Percentiles rank a stretch among this genome's conserved stretches.
phyloP scores from a whole-genome alignment of 1,140 invertebrate genomes.

The Paraescarpia echinospica region DNA sequence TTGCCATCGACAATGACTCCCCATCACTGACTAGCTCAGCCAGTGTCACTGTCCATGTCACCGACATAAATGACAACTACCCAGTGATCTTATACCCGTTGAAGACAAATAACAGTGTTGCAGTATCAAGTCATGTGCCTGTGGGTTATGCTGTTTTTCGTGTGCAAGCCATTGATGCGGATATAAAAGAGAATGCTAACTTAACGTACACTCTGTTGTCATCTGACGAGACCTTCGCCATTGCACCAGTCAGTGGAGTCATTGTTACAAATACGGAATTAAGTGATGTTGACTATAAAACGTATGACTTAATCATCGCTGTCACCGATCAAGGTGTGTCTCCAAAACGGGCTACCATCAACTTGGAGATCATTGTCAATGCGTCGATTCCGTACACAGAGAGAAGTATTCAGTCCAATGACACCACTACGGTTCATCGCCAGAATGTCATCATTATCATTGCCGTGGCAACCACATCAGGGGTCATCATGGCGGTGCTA shows the following conservation, averaged over 20 bases:
- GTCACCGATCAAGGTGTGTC: background rate
- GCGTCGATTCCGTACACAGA: background rate
- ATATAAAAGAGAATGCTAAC: slow-evolving; percentile 28
- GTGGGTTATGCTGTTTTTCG: slow-evolving; percentile 15
- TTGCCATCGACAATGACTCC: slow-evolving; percentile 55
- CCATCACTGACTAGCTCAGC: slow-evolving; percentile 81
- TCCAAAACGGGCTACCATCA: background rate
- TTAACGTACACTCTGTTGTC: slow-evolving; percentile 12
- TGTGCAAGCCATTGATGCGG: slow-evolving; percentile 23
- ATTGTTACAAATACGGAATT: background rate
- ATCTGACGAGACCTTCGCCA: background rate
- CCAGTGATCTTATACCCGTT: slow-evolving; percentile 26
- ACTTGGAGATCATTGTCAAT: slow-evolving; percentile 4
- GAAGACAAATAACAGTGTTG: slow-evolving; percentile 19
- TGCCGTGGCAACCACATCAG: slow-evolving; percentile 17
- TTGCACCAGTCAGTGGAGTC: background rate
- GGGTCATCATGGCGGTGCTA: slow-evolving; percentile 13
- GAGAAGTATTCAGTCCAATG: background rate
- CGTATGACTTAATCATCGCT: background rate
- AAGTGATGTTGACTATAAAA: background rate
- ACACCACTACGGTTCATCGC: background rate
- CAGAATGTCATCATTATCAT: slow-evolving; percentile 18
- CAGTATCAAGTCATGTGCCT: slow-evolving; percentile 26
- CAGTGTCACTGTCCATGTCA: slow-evolving; percentile 23
- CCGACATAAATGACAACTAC: slow-evolving; percentile 28